Conservation (phyloP, 2,888 invertebrate species). For the Drosophila melanosoma region DNA sequence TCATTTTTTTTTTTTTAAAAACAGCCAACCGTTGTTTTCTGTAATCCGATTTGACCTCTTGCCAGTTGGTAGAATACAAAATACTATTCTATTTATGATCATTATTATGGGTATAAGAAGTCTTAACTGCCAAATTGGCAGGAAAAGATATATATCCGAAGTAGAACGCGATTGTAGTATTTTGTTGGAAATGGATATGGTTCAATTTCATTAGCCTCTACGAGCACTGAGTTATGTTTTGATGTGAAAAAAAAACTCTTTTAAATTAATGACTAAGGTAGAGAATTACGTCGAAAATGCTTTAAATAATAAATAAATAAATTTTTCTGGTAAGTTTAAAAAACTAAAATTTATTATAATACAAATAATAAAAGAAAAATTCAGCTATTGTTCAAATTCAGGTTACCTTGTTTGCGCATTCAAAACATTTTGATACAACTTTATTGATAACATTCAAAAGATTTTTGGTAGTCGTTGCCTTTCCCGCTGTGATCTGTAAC, state of each 20-base stretch:
- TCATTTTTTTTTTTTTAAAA: not conserved
- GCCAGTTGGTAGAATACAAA: not conserved
- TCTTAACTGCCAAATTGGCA: not conserved
- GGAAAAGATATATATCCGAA: not conserved
- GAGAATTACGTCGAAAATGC: not conserved
- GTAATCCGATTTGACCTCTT: not conserved
- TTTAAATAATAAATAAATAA: not conserved
- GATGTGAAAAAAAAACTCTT: not conserved
- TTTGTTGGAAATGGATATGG: not conserved
- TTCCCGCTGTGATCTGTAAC: conserved; percentile 99
- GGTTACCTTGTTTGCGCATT: conserved; percentile 98
- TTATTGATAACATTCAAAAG: conserved; percentile 99
- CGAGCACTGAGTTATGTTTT: not conserved
- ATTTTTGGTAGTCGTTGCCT: conserved; percentile 98
- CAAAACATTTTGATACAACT: conserved; percentile 99
- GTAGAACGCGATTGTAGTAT: not conserved
- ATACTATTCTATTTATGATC: not conserved
- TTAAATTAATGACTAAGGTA: not conserved
- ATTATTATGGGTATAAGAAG: too few species aligned
- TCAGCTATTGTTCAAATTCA: not conserved
- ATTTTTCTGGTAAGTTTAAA: not conserved
- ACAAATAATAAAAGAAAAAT: not conserved
- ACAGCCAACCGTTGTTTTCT: not conserved
- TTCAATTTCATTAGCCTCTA: not conserved
- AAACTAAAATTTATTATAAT: conserved; percentile 13